These are phyloP conservation scores for Drosophila littoralis DNA, from an alignment of 1,140 invertebrate genomes.

Conservation along the genomic window DNA sequence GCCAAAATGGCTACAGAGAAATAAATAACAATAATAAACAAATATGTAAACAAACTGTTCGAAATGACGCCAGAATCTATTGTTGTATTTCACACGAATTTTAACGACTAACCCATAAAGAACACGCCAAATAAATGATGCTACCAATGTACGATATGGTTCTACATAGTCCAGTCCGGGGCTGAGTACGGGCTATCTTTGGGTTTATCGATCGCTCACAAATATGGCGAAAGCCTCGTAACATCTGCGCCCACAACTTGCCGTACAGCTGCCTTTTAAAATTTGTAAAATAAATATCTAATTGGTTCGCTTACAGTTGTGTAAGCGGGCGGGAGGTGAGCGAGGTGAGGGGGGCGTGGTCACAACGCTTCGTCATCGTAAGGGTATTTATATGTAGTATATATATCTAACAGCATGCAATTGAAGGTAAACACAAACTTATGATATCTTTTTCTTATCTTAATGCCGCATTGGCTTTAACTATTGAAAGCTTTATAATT, in stretches of 20 bases:
- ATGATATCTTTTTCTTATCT: too few relatives aligned
- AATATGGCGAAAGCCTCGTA: slow-evolving; percentile 49
- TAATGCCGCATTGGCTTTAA: too few relatives aligned
- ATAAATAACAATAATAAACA: slow-evolving; percentile 54
- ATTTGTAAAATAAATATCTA: slow-evolving; percentile 28
- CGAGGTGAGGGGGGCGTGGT: not conserved
- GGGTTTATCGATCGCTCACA: slow-evolving; percentile 10
- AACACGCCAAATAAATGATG: slow-evolving; percentile 6
- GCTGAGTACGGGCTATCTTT: slow-evolving; percentile 32
- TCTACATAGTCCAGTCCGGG: slow-evolving; percentile 12
- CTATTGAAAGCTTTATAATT: too few relatives aligned
- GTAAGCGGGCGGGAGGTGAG: slow-evolving; percentile 4
- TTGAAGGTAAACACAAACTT: not conserved
- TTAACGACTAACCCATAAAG: slow-evolving; percentile 10
- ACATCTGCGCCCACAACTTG: slow-evolving; percentile 56
- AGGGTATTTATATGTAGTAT: not conserved
- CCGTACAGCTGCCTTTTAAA: slow-evolving; percentile 50
- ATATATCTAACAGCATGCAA: not conserved
- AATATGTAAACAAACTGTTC: slow-evolving; percentile 64
- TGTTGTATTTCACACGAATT: slow-evolving; percentile 5
- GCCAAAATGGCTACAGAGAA: slow-evolving; percentile 36
- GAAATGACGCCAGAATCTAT: slow-evolving; percentile 40
- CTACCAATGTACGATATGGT: slow-evolving; percentile 21
- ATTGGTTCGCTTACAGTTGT: slow-evolving; percentile 21
- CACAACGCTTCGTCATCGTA: not conserved